Evolutionary conservation across 1,140 invertebrate genomes (phyloP).

Genomic region (Spodoptera frugiperda): DNA sequence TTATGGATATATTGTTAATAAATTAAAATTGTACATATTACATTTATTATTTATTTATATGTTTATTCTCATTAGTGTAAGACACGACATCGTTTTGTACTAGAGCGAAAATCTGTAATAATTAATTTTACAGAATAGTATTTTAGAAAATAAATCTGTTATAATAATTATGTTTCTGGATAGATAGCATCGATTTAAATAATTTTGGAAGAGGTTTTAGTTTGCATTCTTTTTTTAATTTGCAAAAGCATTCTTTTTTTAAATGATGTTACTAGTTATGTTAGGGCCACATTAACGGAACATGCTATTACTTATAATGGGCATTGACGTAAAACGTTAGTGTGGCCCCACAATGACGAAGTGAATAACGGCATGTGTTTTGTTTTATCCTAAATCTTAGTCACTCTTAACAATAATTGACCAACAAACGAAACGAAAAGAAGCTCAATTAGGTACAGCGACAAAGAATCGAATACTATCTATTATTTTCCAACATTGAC

Average conservation of each 20-base stretch:
- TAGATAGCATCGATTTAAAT: conserved; percentile 25
- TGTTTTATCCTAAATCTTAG: conserved; percentile 49
- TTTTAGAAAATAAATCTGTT: conserved; percentile 34
- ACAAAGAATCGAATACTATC: conserved; percentile 68
- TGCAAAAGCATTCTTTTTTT: conserved; percentile 32
- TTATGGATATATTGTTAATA: conserved; percentile 11
- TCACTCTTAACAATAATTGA: conserved; percentile 63
- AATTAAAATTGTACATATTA: conserved; percentile 12
- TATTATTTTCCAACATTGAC: conserved; percentile 66
- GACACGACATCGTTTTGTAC: conserved; percentile 70
- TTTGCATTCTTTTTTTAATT: conserved; percentile 24
- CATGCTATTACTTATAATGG: too few relatives aligned
- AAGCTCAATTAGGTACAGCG: conserved; percentile 76
- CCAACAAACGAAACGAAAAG: conserved; percentile 62
- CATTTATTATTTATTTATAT: conserved; percentile 3
- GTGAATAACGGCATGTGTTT: conserved; percentile 1
- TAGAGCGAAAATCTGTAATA: conserved; percentile 59
- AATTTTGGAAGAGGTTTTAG: conserved; percentile 6
- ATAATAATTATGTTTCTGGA: background rate
- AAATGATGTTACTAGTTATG: conserved; percentile 30
- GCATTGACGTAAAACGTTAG: too few relatives aligned
- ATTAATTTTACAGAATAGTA: conserved; percentile 10
- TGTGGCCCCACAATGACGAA: too few relatives aligned
- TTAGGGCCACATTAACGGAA: too few relatives aligned
- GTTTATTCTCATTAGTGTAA: conserved; percentile 55